These are phyloP conservation scores for Coregonus sp. DNA, from an alignment of 2,797 vertebrate species.

Conservation along the genomic window DNA sequence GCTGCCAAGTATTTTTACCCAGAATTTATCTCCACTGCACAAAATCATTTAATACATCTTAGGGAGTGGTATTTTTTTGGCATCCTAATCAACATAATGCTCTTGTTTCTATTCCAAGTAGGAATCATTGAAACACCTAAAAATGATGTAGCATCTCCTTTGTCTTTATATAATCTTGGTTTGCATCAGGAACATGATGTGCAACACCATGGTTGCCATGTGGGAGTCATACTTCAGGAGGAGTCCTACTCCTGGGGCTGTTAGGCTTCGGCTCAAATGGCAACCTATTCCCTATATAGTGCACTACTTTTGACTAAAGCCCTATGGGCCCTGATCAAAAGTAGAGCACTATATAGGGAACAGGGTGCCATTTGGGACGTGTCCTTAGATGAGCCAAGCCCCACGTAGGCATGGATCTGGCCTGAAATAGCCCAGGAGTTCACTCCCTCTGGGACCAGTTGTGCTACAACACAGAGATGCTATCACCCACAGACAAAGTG, in stretches of 20 bases:
- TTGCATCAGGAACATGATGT: background rate
- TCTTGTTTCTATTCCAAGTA: background rate
- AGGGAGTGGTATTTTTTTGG: background rate
- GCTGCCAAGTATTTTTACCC: background rate
- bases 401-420: constrained; percentile 54
- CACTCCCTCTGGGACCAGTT: constrained; percentile 38
- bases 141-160: background rate
- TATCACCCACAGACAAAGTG: constrained; percentile 40
- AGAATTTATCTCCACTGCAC: background rate
- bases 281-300: background rate
- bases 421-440: constrained; percentile 43
- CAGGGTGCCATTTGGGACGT: background rate
- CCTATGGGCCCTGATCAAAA: background rate
- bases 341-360: background rate
- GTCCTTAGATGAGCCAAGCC: constrained; percentile 44
- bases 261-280: constrained; percentile 8
- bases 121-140: background rate
- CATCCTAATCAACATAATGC: background rate
- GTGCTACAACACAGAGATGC: constrained; percentile 51
- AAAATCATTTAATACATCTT: background rate
- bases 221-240: constrained; percentile 14
- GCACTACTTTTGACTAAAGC: background rate
- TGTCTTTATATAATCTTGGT: too few relatives aligned
- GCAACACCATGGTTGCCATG: constrained; percentile 8
- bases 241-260: constrained; percentile 14